phyloP scores from a whole-genome alignment of 2,888 invertebrate species.

The Limnephilus lunatus region DNA sequence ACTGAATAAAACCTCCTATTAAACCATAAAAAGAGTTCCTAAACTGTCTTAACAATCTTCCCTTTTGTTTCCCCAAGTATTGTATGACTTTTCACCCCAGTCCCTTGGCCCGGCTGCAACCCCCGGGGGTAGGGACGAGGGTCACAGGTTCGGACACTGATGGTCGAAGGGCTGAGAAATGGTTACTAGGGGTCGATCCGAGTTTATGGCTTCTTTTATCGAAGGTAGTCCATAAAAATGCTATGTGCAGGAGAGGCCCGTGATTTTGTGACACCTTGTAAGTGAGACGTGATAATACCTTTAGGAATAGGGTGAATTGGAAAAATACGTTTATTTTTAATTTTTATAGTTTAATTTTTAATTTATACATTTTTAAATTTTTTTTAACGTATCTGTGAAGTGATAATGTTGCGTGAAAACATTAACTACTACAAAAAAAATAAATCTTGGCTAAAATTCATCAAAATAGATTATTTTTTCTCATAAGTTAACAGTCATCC shows the following conservation, averaged over 20 bases:
- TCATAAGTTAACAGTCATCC: too few species aligned
- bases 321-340: not conserved
- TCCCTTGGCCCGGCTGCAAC: not conserved
- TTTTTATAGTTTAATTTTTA: not conserved
- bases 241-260: conserved; percentile 45
- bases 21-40: conserved; percentile 28
- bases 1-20: not conserved
- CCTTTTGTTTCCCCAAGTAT: conserved; percentile 34
- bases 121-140: conserved; percentile 11
- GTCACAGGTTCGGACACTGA: conserved; percentile 35
- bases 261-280: conserved; percentile 28
- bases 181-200: not conserved
- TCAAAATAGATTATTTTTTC: too few species aligned
- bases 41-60: conserved; percentile 40
- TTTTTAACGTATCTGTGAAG: too few species aligned
- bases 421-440: too few species aligned
- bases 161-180: conserved; percentile 20
- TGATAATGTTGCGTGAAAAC: too few species aligned
- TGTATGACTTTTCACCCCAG: conserved; percentile 8
- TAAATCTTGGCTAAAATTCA: too few species aligned
- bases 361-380: too few species aligned
- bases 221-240: conserved; percentile 53
- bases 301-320: not conserved
- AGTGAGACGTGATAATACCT: not conserved
- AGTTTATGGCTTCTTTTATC: conserved; percentile 51